Evolutionary conservation across 1,140 invertebrate genomes (phyloP).

Genomic region (Dinoponera quadriceps): DNA sequence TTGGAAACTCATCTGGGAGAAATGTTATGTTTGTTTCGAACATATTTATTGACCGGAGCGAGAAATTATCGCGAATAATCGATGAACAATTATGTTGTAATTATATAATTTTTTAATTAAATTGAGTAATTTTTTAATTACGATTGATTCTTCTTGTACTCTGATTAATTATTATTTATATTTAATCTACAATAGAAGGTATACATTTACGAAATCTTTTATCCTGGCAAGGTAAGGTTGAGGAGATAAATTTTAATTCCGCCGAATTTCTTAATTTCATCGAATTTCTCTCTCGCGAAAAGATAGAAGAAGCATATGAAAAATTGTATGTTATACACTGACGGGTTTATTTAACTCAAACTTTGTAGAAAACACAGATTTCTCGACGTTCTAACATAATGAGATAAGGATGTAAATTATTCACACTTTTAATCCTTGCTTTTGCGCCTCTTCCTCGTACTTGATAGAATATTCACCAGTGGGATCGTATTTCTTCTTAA

Average conservation of each 20-base stretch:
- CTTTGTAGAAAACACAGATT: background rate
- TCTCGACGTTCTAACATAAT: constrained; percentile 9
- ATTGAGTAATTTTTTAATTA: no score
- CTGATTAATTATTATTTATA: no score
- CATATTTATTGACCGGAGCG: no score
- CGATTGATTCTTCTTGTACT: no score
- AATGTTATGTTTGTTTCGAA: no score
- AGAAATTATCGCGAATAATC: no score
- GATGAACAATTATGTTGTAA: no score
- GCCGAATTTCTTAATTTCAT: no score
- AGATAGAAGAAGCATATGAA: background rate
- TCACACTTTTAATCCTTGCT: constrained; percentile 67
- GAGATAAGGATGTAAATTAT: constrained; percentile 47
- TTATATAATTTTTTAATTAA: no score
- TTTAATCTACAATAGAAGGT: no score
- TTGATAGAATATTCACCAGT: constrained; percentile 85
- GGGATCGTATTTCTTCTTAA: constrained; percentile 87
- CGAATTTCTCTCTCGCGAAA: background rate
- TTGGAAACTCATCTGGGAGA: no score
- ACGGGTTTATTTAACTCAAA: constrained; percentile 28
- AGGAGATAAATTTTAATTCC: no score
- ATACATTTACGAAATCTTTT: background rate
- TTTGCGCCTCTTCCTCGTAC: constrained; percentile 84
- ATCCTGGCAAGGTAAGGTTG: background rate
- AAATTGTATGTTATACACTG: background rate